Base-by-base conservation (phyloP, 2,888 invertebrate genomes). In the Pollenia griseotomentosa region DNA sequence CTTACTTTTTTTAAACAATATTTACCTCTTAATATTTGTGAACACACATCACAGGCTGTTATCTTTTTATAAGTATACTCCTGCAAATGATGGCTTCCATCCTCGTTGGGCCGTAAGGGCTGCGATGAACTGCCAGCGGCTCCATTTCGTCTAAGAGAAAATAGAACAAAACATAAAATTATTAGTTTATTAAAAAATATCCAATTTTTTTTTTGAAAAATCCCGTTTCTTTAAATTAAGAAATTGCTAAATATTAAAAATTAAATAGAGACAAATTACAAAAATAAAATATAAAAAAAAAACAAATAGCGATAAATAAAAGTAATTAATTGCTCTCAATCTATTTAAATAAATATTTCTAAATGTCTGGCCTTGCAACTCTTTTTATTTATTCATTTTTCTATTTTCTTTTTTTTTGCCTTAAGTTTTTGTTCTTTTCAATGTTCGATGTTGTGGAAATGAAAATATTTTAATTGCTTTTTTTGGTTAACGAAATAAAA, bases 11-110 rank as follows among this genome's bases (percentile, higher is more conserved):
- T 6, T 33, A 4, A 4, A 6, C 33, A 33, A 33, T 6, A 8
- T 86, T 94, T 94, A 97, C 97, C 97, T 95, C 98, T 95, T 81
- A 98, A 95, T 78, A 98, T 97, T 94, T 98, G 97, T 86, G 97
- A 97, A 94, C 98, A 98, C 89, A 97, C 96, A 94, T 98, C 98
- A 94, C 98, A 98, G 44, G 98, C 98, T 65, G 98, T 98, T 90
- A 98, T 98, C 94, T 98, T 98, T 94, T 98, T 97, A 94, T 98
- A 98, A 48, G 98, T 98, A 94, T 98, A 97, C 94, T 98, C 98
- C 94, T 97, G 97, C 94, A 98, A 97, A 93, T 97, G 96, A 94
- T 98, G 98, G 88, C 92, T 93, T 89, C 93, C 93, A 88, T 93
- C 93, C 89, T 93, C 90, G 73, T 92, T 93, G 89, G 92, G 93